Evolutionary conservation across 2,888 invertebrate species (phyloP).

Genomic region (Ceraclea dissimilis): DNA sequence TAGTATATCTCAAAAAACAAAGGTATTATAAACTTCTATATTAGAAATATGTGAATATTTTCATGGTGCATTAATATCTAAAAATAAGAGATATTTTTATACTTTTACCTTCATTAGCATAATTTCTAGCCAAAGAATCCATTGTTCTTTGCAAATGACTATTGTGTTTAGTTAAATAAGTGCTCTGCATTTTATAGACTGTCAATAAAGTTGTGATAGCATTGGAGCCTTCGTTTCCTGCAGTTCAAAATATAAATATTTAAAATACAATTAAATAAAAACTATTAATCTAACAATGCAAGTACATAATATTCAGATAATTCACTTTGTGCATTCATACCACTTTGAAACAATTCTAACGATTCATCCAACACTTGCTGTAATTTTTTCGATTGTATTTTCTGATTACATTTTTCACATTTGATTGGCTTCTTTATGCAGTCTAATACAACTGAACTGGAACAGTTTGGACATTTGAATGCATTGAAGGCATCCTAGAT

Average conservation of each 20-base stretch:
- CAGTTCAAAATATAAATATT: neutral
- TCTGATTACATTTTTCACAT: neutral
- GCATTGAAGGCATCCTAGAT: neutral
- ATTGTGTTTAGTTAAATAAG: constrained; percentile 7
- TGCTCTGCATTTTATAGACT: constrained; percentile 6
- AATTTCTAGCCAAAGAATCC: constrained; percentile 1
- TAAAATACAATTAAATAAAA: too few species aligned
- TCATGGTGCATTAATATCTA: too few species aligned
- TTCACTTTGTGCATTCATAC: too few species aligned
- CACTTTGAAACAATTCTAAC: neutral
- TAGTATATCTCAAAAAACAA: neutral
- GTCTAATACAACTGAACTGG: neutral
- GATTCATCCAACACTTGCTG: neutral
- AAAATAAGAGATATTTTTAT: too few species aligned
- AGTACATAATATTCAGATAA: too few species aligned
- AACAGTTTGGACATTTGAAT: neutral
- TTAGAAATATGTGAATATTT: neutral
- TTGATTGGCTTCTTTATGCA: neutral
- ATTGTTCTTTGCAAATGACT: constrained; percentile 10
- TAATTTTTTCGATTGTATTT: neutral
- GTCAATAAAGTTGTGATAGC: neutral
- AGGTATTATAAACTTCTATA: too few species aligned
- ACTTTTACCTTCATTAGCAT: constrained; percentile 7
- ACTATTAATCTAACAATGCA: too few species aligned
- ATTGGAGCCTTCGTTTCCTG: neutral